Evolutionary conservation across 2,888 invertebrate genomes (phyloP).

Genomic region (Patella ulyssiponensis): DNA sequence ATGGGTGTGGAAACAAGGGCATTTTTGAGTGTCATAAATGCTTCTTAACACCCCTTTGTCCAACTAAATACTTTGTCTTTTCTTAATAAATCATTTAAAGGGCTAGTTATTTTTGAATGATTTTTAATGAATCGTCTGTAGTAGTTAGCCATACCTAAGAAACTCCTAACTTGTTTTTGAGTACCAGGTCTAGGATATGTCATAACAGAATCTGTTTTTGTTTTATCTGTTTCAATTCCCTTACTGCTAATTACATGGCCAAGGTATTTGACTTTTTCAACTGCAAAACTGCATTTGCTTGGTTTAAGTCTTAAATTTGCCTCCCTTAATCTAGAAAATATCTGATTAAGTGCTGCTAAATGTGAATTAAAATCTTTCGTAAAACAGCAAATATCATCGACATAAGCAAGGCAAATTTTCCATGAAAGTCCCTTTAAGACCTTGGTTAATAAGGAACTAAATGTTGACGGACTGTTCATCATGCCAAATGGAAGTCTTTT

Average conservation of each 20-base stretch:
- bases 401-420: neutral
- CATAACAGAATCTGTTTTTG: neutral
- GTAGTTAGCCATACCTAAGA: neutral
- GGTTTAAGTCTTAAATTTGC: neutral
- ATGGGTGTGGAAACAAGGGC: neutral
- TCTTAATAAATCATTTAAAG: neutral
- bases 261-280: neutral
- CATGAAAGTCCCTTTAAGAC: neutral
- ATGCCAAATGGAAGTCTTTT: constrained; percentile 5
- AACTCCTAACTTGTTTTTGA: neutral
- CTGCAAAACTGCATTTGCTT: neutral
- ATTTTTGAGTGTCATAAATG: neutral
- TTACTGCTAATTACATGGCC: neutral
- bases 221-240: neutral
- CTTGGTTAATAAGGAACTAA: neutral
- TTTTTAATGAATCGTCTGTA: neutral
- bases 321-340: neutral
- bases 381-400: neutral
- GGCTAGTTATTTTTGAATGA: neutral
- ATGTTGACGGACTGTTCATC: neutral
- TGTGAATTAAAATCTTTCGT: neutral
- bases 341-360: neutral
- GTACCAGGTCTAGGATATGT: neutral
- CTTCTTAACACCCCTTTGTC: neutral
- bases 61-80: neutral